These are phyloP conservation scores for Branchellion lobata DNA, from an alignment of 2,888 invertebrate genomes.

Conservation along the genomic window DNA sequence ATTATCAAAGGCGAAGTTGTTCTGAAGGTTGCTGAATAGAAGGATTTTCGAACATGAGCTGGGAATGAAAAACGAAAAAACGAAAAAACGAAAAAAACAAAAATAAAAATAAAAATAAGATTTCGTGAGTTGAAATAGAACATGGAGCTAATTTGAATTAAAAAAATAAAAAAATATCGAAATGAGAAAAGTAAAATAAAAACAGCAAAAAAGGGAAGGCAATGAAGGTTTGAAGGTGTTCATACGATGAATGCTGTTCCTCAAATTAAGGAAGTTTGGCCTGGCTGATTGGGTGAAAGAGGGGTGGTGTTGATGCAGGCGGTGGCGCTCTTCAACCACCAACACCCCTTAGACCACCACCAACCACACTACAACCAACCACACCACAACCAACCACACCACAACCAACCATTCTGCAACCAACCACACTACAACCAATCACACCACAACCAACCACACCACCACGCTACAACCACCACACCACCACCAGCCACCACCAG, in stretches of 20 bases:
- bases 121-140: not conserved
- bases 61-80: too few species aligned
- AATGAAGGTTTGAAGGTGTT: not conserved
- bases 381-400: not conserved
- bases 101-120: not conserved
- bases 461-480: not conserved
- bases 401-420: not conserved
- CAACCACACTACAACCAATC: constrained; percentile 8
- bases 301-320: too few species aligned
- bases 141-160: not conserved
- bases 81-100: too few species aligned
- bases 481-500: not conserved
- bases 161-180: not conserved
- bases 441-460: not conserved
- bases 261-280: constrained; percentile 94
- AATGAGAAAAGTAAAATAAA: not conserved
- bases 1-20: too few species aligned
- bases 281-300: constrained; percentile 73
- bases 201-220: not conserved
- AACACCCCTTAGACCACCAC: too few species aligned
- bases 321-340: too few species aligned
- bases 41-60: too few species aligned
- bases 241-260: constrained; percentile 52
- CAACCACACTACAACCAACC: not conserved
- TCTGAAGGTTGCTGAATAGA: too few species aligned